Evolutionary conservation across 2,113 vertebrate genomes (phyloP).

Genomic region (Erythrocercus mccallii): DNA sequence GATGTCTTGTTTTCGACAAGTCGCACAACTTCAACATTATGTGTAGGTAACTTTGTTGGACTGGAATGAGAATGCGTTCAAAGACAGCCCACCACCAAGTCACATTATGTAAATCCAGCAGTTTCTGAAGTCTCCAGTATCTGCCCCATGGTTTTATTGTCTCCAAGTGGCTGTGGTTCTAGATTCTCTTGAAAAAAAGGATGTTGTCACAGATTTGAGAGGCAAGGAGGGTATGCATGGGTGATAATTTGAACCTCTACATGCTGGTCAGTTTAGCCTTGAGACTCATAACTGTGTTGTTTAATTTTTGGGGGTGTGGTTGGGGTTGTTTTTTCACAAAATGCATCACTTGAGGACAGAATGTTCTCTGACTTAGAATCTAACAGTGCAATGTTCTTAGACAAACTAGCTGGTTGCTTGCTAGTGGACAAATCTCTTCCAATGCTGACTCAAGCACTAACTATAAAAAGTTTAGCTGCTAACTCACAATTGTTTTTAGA

Average conservation of each 20-base stretch:
- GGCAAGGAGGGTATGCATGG: background rate
- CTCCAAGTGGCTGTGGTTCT: background rate
- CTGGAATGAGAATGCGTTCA: slow-evolving; percentile 47
- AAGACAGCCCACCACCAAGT: background rate
- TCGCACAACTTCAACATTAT: slow-evolving; percentile 57
- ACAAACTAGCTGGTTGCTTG: background rate
- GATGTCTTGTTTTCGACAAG: slow-evolving; percentile 60
- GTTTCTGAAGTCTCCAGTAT: slow-evolving; percentile 9
- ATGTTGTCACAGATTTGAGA: background rate
- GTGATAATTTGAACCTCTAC: background rate
- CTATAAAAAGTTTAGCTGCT: background rate
- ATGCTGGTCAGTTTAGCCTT: background rate
- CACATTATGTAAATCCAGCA: background rate
- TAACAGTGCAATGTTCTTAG: background rate
- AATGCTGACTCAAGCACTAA: background rate
- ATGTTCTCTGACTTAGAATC: background rate
- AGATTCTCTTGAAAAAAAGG: background rate
- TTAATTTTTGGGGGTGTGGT: background rate
- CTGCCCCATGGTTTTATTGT: slow-evolving; percentile 33
- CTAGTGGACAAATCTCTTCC: background rate
- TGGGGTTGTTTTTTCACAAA: background rate
- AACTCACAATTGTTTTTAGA: background rate
- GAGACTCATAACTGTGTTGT: background rate
- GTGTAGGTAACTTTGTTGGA: slow-evolving; percentile 29
- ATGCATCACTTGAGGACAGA: background rate